A percentile compares a stretch with the other conserved stretches of the same genome.
Evolutionary conservation across 1,140 invertebrate species (phyloP).

Genomic region (Camponotus pennsylvanicus): DNA sequence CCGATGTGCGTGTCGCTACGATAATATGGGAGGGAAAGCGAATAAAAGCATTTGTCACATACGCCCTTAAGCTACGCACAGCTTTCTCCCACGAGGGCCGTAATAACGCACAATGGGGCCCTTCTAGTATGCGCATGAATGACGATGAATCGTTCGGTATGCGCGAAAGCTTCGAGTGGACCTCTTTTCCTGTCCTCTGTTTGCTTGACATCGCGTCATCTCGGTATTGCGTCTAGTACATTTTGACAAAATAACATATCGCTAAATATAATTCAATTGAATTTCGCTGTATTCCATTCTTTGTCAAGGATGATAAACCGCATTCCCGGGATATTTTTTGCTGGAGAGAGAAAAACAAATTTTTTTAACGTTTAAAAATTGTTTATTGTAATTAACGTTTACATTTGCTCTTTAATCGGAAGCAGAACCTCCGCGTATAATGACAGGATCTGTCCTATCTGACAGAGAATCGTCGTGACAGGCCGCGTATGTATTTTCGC

Average conservation of each 20-base stretch:
- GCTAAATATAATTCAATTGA: conserved; percentile 1
- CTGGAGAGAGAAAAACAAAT: neutral
- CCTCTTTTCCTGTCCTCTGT: conserved; percentile 1
- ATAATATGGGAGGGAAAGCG: conserved; percentile 53
- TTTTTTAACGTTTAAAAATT: neutral
- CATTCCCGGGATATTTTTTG: no score
- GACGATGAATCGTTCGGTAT: conserved; percentile 59
- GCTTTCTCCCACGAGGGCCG: conserved; percentile 55
- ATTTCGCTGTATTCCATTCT: neutral
- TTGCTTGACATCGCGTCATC: neutral
- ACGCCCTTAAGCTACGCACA: conserved; percentile 62
- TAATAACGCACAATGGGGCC: conserved; percentile 67
- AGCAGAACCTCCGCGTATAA: conserved; percentile 22
- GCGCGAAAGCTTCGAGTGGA: conserved; percentile 44
- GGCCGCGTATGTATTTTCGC: conserved; percentile 36
- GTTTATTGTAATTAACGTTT: neutral
- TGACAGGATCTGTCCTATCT: conserved; percentile 26
- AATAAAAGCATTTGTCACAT: conserved; percentile 77
- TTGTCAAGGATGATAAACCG: neutral
- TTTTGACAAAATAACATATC: neutral
- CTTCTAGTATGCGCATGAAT: conserved; percentile 49
- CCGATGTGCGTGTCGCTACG: conserved; percentile 46
- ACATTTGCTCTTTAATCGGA: neutral
- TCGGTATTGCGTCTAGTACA: neutral
- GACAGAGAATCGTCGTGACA: conserved; percentile 27